Evolutionary conservation across 2,797 vertebrate species (phyloP).

Genomic region (Danio albolineatus): DNA sequence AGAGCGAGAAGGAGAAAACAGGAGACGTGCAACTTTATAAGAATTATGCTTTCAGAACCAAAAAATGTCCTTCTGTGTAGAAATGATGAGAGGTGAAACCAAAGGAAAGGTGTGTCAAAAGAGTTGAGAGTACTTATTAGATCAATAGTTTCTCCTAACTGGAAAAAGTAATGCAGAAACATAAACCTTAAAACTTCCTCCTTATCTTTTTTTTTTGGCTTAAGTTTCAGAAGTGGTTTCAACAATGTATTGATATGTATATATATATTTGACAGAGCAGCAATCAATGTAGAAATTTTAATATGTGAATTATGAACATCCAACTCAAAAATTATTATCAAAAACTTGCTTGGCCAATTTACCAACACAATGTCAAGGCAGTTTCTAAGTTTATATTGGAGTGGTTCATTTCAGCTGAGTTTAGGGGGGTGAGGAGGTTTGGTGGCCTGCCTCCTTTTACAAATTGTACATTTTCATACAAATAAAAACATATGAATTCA

Average conservation of each 20-base stretch:
- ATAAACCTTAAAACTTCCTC: no score
- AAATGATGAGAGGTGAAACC: background rate
- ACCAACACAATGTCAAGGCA: no score
- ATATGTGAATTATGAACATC: background rate
- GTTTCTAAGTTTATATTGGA: no score
- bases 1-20: background rate
- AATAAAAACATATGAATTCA: no score
- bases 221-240: background rate
- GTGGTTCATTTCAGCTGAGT: no score
- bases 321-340: no score
- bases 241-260: background rate
- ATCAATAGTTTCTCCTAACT: background rate
- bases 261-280: background rate
- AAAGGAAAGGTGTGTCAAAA: background rate
- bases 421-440: no score
- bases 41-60: background rate
- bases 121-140: background rate
- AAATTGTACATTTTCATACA: no score
- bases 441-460: no score
- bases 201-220: no score
- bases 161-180: background rate
- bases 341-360: no score
- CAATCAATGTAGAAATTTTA: background rate
- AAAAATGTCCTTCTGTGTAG: background rate
- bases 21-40: constrained; percentile 6